phyloP scores from a whole-genome alignment of 2,888 invertebrate genomes.

The Andrena camellia region DNA sequence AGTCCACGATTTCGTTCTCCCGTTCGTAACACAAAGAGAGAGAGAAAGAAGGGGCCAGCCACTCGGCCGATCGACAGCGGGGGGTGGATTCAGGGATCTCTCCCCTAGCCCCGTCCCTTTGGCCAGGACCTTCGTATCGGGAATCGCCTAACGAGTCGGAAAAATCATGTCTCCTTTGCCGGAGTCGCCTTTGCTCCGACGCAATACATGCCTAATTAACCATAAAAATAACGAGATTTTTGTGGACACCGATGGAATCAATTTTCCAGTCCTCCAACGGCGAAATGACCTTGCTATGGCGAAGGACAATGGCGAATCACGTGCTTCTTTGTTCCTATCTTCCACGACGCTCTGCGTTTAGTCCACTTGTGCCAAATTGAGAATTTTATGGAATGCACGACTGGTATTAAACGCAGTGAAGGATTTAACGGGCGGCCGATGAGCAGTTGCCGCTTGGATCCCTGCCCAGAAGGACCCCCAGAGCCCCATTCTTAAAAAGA shows the following conservation, averaged over 20 bases:
- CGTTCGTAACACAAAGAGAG: slow-evolving; percentile 57
- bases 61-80: slow-evolving; percentile 13
- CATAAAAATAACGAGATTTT: slow-evolving; percentile 84
- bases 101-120: slow-evolving; percentile 61
- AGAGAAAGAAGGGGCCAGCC: slow-evolving; percentile 19
- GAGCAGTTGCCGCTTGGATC: too few relatives aligned
- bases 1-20: slow-evolving; percentile 62
- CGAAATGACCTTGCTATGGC: background rate
- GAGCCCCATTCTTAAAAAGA: too few relatives aligned
- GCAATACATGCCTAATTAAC: slow-evolving; percentile 81
- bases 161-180: slow-evolving; percentile 80
- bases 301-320: slow-evolving; percentile 3
- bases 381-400: background rate
- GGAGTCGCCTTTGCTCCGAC: slow-evolving; percentile 66
- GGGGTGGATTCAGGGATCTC: slow-evolving; percentile 52
- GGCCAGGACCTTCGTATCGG: slow-evolving; percentile 70
- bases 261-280: slow-evolving; percentile 29
- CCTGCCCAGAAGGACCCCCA: too few relatives aligned
- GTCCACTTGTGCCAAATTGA: background rate
- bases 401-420: background rate
- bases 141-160: slow-evolving; percentile 83
- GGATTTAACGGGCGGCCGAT: too few relatives aligned
- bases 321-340: background rate
- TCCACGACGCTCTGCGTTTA: background rate
- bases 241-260: slow-evolving; percentile 63